Base-by-base conservation (phyloP, 2,888 invertebrate species). In the Trissoscelio sp. region DNA sequence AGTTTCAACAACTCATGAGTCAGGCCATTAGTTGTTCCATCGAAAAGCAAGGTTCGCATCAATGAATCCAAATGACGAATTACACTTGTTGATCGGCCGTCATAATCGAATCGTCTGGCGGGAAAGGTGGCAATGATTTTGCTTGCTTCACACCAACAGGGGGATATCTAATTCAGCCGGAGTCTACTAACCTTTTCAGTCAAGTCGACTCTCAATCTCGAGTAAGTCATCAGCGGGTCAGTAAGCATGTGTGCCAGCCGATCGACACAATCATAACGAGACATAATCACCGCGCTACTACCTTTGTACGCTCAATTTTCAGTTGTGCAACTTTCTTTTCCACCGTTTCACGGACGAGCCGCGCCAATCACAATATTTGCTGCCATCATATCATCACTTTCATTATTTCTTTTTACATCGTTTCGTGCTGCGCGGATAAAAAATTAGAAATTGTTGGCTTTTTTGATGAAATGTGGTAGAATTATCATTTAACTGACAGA, bases 161-260 rank as follows among this genome's bases (percentile, higher is more conserved):
- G 57, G 34, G 9, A 31, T 16, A 55, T 67, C 58, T 57, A 70
- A 55, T 70, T 58, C 70, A 34, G 48, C 22, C 1, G n/a, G 14
- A 31, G 11, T 46, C 55, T 70, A 58, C 58, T 70, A 70, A 70
- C 57, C 70, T 58, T 48, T 70, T 37, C 31, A 58, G 24, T 11
- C 58, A 58, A 46, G 34, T 70, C 58, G 58, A 58, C 58, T 77
- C 75, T 66, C 70, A 39, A 81, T 81, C 72, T 72, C 58, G 72
- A 80, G 55, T 84, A 83, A 83, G 80, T 83, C 83, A 84, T 81
- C 79, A 58, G 31, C 81, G 83, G 77, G 84, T 83, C 83, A 83
- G 74, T 67, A 79, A 81, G 78, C 84, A 84, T 84, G 81, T 83
- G 74, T 84, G 81, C 69, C 83, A 75, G 58, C 48, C 60, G 74